A percentile compares a stretch with the other conserved stretches of the same genome.
Evolutionary conservation across 2,113 vertebrate genomes (phyloP).

Genomic region (Silurus glanis): DNA sequence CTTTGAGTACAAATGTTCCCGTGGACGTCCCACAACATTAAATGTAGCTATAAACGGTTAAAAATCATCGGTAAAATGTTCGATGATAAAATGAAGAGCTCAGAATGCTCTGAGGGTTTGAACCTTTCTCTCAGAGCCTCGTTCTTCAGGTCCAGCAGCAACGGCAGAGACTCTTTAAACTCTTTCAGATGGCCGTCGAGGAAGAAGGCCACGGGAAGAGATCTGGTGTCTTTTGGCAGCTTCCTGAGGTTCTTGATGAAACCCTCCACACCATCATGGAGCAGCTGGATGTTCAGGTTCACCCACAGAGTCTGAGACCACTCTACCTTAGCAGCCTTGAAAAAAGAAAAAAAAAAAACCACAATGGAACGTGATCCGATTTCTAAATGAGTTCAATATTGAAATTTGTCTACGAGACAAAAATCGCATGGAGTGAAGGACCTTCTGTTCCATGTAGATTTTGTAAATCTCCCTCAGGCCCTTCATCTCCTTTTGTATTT

Average conservation of each 20-base stretch:
- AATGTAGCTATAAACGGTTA: no score
- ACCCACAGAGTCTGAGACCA: slow-evolving; percentile 94
- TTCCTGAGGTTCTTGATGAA: slow-evolving; percentile 80
- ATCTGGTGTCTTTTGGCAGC: slow-evolving; percentile 79
- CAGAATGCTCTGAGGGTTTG: not conserved
- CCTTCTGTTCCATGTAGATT: slow-evolving; percentile 80
- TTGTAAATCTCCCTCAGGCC: slow-evolving; percentile 81
- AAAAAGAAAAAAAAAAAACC: slow-evolving; percentile 33
- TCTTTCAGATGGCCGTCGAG: slow-evolving; percentile 87
- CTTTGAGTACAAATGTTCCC: no score
- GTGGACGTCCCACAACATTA: no score
- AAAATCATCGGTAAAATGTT: no score
- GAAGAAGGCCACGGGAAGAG: slow-evolving; percentile 74
- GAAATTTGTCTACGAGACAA: no score
- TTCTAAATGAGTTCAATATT: not conserved
- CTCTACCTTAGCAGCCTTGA: slow-evolving; percentile 82
- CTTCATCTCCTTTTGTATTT: slow-evolving; percentile 82
- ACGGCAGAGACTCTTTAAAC: slow-evolving; percentile 87
- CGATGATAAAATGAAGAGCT: no score
- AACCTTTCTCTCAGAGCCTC: slow-evolving; percentile 93
- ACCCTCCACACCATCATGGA: slow-evolving; percentile 85
- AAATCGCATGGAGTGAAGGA: slow-evolving; percentile 43
- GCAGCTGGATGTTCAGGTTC: slow-evolving; percentile 83
- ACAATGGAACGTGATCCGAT: not conserved
- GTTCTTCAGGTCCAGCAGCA: slow-evolving; percentile 91